Percentiles rank a stretch among this genome's conserved stretches.
Conservation (phyloP, 2,888 invertebrate species). For the Spilosoma lubricipeda region DNA sequence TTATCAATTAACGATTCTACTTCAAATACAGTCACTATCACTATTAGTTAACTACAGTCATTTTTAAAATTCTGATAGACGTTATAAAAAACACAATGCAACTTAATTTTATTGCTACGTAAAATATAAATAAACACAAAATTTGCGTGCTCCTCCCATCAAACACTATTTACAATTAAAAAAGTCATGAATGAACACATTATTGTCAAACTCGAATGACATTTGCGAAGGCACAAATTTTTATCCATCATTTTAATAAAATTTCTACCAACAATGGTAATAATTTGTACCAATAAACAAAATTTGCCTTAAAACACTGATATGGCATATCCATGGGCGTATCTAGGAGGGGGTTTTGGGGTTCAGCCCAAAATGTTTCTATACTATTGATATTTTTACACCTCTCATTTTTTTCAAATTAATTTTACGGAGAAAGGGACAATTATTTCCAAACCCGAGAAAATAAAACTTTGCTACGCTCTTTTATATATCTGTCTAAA, state of each 20-base stretch:
- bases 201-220: conserved; percentile 13
- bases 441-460: too few species aligned
- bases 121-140: conserved; percentile 28
- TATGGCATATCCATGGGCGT: too few species aligned
- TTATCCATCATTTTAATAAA: not conserved
- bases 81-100: conserved; percentile 16
- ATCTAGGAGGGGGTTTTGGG: too few species aligned
- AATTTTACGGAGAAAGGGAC: too few species aligned
- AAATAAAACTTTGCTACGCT: too few species aligned
- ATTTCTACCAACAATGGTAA: conserved; percentile 4
- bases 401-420: too few species aligned
- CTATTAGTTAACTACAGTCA: conserved; percentile 22
- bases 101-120: conserved; percentile 28
- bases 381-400: too few species aligned
- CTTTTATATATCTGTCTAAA: too few species aligned
- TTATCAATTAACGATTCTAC: conserved; percentile 16
- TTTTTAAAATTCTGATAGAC: conserved; percentile 10
- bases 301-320: too few species aligned
- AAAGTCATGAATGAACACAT: conserved; percentile 8
- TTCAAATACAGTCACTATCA: conserved; percentile 30
- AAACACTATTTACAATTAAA: conserved; percentile 23
- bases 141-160: conserved; percentile 15
- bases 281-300: not conserved
- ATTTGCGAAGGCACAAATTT: not conserved
- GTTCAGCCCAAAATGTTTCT: too few species aligned